phyloP scores from a whole-genome alignment of 2,797 vertebrate genomes.

The Gobio occitaniae region DNA sequence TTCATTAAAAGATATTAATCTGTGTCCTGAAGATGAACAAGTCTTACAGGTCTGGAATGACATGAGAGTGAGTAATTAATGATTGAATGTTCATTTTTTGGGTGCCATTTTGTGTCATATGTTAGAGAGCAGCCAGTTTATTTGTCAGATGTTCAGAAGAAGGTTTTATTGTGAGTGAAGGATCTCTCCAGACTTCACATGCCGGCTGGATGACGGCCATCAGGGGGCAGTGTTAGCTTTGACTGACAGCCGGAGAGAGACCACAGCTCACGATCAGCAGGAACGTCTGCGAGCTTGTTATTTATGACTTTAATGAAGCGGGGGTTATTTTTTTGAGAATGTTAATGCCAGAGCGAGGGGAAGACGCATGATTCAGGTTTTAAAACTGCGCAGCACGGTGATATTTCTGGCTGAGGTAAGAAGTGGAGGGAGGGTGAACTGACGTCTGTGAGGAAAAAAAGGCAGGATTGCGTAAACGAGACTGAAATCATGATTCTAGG shows the following conservation, averaged over 20 bases:
- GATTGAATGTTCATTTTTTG: too few relatives aligned
- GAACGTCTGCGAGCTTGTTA: background rate
- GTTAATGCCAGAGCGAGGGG: background rate
- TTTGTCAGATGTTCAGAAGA: background rate
- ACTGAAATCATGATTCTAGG: background rate
- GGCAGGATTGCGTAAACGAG: background rate
- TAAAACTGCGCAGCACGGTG: background rate
- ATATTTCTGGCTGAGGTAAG: slow-evolving; percentile 1
- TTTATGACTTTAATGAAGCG: slow-evolving; percentile 24
- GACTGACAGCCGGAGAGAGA: background rate
- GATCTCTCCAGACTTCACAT: background rate
- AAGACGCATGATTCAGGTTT: slow-evolving; percentile 6
- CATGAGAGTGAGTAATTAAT: too few relatives aligned
- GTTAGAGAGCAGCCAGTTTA: background rate
- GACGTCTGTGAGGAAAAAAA: slow-evolving; percentile 7
- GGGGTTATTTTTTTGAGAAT: background rate
- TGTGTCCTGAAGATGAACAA: too few relatives aligned
- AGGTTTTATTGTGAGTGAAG: background rate
- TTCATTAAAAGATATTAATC: too few relatives aligned
- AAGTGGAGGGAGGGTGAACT: background rate
- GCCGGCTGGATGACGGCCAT: slow-evolving; percentile 54
- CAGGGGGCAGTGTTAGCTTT: slow-evolving; percentile 80
- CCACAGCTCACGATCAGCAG: background rate
- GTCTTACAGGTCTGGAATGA: too few relatives aligned
- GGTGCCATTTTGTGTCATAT: background rate